Conservation (phyloP, 2,113 vertebrate species). For the Chitala chitala region DNA sequence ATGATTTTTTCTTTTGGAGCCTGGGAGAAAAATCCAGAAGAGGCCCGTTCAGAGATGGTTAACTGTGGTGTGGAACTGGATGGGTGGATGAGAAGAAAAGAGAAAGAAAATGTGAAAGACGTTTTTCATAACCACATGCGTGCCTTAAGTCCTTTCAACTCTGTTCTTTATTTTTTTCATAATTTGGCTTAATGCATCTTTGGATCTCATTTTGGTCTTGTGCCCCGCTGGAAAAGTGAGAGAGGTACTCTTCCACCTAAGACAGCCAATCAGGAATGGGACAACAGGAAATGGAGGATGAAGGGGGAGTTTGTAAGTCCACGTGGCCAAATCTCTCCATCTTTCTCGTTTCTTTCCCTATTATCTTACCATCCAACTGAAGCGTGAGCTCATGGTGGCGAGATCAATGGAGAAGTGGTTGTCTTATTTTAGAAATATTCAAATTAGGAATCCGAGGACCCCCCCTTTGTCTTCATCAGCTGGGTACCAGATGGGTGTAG, state of each 20-base stretch:
- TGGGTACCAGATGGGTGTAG: constrained; percentile 39
- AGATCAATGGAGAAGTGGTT: constrained; percentile 10
- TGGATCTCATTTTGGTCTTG: constrained; percentile 11
- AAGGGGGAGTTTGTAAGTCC: neutral
- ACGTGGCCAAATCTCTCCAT: neutral
- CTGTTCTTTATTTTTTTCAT: constrained; percentile 14
- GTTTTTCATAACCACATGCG: constrained; percentile 19
- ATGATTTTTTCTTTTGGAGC: neutral
- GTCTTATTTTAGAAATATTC: constrained; percentile 30
- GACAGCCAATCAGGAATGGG: constrained; percentile 3
- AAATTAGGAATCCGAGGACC: too few relatives aligned
- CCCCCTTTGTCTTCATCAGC: constrained; percentile 39
- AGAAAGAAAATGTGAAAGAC: too few relatives aligned
- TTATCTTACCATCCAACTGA: neutral
- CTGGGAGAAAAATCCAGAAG: neutral
- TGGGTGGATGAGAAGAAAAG: neutral
- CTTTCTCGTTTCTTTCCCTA: neutral
- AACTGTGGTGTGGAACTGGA: neutral
- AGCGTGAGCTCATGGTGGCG: constrained; percentile 12
- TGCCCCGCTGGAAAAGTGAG: constrained; percentile 3
- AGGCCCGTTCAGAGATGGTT: neutral
- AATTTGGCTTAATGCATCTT: constrained; percentile 22
- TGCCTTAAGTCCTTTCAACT: constrained; percentile 1
- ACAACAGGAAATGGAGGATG: constrained; percentile 12
- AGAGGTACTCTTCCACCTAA: neutral